Base-by-base conservation (phyloP, 2,888 invertebrate species). In the Napeogenes sylphis region DNA sequence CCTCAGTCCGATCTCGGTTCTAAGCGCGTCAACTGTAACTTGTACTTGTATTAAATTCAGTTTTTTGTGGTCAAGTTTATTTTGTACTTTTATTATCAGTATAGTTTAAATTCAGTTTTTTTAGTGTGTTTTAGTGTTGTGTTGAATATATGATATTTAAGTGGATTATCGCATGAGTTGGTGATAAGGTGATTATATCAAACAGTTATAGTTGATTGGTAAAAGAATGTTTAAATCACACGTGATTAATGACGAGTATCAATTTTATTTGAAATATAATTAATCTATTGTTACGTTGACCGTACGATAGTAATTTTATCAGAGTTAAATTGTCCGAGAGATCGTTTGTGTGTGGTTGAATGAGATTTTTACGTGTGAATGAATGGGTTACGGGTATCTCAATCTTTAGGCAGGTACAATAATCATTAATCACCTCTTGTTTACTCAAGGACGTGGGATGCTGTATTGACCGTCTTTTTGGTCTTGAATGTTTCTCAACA, bases 351-450 rank as follows among this genome's bases (percentile, higher is more conserved):
- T 67, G 63, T 66, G 75, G 73, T 75, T 81, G 77, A 79, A 76
- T 78, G 75, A 68, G 68, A 71, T 78, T 79, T 81, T 82, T 78
- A 75, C 73, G 74, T 74, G 63, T 75, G 75, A 74, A 68, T 74
- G 79, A 75, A 75, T 65, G 73, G 74, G 67, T 53, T 58, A 70
- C 72, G 66, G 67, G 72, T 73, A 76, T 81, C 82, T 85, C 79
- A 80, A 80, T 82, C 81, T 81, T 81, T 73, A 77, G 76, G 75
- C 75, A 76, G 75, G 70, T 72, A 67, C 65, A 71, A 51, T 51
- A 38, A 45, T 75, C 87, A 87, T 89, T 81, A 86, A 87, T 89
- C 88, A 83, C 66, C 69, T 72, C 83, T 85, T 82, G 81, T 87
- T 86, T 83, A 77, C 71, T 70, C 78, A 83, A 84, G 81, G 81